These are phyloP conservation scores for Platycnemis pennipes DNA, from an alignment of 2,888 invertebrate species.

Conservation along the genomic window DNA sequence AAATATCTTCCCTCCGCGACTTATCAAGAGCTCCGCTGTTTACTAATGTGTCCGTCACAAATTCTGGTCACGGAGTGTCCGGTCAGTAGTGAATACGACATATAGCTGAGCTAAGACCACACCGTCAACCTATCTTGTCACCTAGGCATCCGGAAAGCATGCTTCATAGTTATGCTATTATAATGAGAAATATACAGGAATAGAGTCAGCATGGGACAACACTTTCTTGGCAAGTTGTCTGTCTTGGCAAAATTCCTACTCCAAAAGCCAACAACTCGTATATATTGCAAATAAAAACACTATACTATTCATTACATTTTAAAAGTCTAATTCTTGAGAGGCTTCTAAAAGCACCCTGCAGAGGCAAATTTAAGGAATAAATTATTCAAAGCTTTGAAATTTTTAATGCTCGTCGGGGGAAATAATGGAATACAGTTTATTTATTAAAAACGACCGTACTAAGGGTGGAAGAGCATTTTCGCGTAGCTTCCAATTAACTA, in stretches of 20 bases:
- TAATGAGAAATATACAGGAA: neutral
- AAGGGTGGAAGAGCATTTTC: no score
- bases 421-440: no score
- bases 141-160: neutral
- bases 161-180: neutral
- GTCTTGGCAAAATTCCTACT: neutral
- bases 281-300: neutral
- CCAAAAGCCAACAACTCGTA: neutral
- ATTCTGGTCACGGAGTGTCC: no score
- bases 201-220: neutral
- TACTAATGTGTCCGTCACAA: no score
- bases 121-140: neutral
- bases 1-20: no score
- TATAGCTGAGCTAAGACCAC: no score
- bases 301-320: neutral
- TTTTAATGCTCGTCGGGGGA: neutral
- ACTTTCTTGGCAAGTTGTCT: neutral
- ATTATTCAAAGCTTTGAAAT: neutral
- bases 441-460: no score
- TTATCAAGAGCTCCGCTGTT: no score
- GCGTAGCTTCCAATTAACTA: no score
- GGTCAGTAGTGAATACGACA: no score
- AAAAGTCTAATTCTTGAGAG: neutral
- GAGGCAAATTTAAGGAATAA: neutral
- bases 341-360: neutral